Percentiles rank a stretch among this genome's conserved stretches.
Evolutionary conservation across 2,888 invertebrate species (phyloP).

Genomic region (Lycocerus yunnanus): DNA sequence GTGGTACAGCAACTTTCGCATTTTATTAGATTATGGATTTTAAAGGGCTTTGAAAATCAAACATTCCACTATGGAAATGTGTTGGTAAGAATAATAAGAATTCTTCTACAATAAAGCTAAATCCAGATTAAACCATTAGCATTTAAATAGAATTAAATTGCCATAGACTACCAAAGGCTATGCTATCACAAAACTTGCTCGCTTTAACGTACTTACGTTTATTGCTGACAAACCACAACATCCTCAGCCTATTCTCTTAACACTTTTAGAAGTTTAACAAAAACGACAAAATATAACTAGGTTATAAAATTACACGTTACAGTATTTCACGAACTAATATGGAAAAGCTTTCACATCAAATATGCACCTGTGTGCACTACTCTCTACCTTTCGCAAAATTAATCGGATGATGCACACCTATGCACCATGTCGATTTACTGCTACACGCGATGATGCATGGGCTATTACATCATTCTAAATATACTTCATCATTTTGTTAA

Average conservation of each 20-base stretch:
- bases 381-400: not conserved
- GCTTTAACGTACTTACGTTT: not conserved
- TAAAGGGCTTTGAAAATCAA: too few relatives aligned
- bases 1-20: too few relatives aligned
- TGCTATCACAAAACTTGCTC: not conserved
- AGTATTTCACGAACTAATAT: not conserved
- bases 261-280: not conserved
- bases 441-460: too few relatives aligned
- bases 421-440: not conserved
- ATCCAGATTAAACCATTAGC: not conserved
- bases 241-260: not conserved
- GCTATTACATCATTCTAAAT: too few relatives aligned
- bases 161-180: not conserved
- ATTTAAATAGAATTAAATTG: not conserved
- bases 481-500: too few relatives aligned
- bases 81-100: not conserved
- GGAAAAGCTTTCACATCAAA: not conserved
- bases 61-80: not conserved
- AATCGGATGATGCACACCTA: not conserved
- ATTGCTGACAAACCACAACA: not conserved
- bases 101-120: not conserved
- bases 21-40: too few relatives aligned
- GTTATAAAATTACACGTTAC: not conserved
- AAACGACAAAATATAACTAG: not conserved
- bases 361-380: not conserved